These are phyloP conservation scores for Setipinna tenuifilis DNA, from an alignment of 2,797 vertebrate species.

Conservation along the genomic window DNA sequence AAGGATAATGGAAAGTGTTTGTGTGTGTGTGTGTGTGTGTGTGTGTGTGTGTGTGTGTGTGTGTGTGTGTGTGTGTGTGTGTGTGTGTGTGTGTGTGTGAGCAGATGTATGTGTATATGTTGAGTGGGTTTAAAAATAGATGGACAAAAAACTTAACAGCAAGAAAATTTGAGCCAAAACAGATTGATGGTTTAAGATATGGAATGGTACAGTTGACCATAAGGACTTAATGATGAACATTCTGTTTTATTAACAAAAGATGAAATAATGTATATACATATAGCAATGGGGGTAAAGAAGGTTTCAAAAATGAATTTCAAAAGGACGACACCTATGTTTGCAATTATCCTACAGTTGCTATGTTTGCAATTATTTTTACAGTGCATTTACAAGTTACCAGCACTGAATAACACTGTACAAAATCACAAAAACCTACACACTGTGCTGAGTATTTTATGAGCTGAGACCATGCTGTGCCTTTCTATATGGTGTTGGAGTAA, in stretches of 20 bases:
- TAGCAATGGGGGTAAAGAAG: constrained; percentile 53
- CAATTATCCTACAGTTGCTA: constrained; percentile 30
- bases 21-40: constrained; percentile 18
- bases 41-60: constrained; percentile 28
- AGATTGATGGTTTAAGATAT: constrained; percentile 62
- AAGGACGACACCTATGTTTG: constrained; percentile 42
- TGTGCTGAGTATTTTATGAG: neutral
- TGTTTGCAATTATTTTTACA: constrained; percentile 46
- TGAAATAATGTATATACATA: constrained; percentile 55
- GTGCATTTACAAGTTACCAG: neutral
- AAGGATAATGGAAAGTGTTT: neutral
- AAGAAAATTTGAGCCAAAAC: too few species aligned
- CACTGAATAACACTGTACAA: neutral
- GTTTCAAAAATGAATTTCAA: constrained; percentile 51
- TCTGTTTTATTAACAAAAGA: constrained; percentile 66
- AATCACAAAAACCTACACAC: neutral
- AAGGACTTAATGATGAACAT: constrained; percentile 62
- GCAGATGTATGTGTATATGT: neutral
- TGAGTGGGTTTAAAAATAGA: neutral
- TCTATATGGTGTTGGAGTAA: neutral
- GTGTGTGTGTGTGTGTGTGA: constrained; percentile 12
- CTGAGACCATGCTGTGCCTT: neutral
- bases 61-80: neutral
- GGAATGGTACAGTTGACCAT: constrained; percentile 52
- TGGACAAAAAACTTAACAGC: constrained; percentile 24